Conservation (phyloP, 1,140 invertebrate species). For the Aphelenchoides fujianensis region DNA sequence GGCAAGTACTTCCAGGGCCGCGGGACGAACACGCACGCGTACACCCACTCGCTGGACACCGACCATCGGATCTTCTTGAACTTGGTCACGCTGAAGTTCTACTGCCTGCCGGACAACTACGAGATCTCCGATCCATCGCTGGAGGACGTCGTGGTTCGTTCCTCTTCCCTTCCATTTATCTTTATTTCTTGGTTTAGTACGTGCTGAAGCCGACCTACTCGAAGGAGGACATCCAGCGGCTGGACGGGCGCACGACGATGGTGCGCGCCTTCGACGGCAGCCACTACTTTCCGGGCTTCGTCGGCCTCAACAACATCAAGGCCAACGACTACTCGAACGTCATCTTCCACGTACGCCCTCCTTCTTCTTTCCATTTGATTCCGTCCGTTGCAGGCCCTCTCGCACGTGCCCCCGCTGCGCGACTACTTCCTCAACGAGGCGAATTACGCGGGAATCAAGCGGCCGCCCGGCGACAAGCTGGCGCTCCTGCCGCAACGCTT, state of each 20-base stretch:
- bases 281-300: slow-evolving; percentile 80
- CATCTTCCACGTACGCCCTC: slow-evolving; percentile 78
- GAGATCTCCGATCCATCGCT: slow-evolving; percentile 98
- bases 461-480: slow-evolving; percentile 84
- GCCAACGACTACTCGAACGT: slow-evolving; percentile 99
- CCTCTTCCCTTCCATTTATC: slow-evolving; percentile 7
- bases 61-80: slow-evolving; percentile 97
- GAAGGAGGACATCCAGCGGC: slow-evolving; percentile 73
- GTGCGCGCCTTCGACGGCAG: slow-evolving; percentile 93
- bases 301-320: slow-evolving; percentile 97
- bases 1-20: slow-evolving; percentile 98
- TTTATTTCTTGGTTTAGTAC: slow-evolving; percentile 68
- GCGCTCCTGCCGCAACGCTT: slow-evolving; percentile 85
- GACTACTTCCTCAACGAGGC: slow-evolving; percentile 91
- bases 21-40: slow-evolving; percentile 95
- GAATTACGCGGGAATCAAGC: slow-evolving; percentile 81
- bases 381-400: slow-evolving; percentile 72
- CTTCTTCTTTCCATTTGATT: slow-evolving; percentile 19
- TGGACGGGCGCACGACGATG: slow-evolving; percentile 80
- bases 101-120: slow-evolving; percentile 98
- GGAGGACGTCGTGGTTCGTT: slow-evolving; percentile 83
- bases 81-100: slow-evolving; percentile 93
- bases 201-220: slow-evolving; percentile 96
- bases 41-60: slow-evolving; percentile 94
- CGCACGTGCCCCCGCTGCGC: slow-evolving; percentile 85